These are phyloP conservation scores for Beroe forskalii DNA, from an alignment of 37 sponge, comb jelly and placozoan species.

Conservation along the genomic window DNA sequence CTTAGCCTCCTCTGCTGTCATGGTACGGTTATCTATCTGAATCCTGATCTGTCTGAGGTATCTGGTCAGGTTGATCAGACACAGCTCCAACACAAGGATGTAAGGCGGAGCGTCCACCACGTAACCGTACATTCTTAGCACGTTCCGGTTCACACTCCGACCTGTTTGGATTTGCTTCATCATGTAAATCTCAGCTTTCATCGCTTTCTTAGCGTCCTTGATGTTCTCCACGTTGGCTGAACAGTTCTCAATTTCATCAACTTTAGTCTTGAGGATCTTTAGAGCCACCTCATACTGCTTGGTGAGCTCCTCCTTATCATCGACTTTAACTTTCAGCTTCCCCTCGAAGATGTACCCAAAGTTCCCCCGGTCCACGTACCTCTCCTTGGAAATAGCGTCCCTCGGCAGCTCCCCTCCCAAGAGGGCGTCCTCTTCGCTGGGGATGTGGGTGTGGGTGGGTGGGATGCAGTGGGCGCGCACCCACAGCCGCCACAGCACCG, in stretches of 20 bases:
- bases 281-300: slow-evolving; percentile 58
- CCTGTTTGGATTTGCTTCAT: slow-evolving; percentile 45
- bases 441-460: background rate
- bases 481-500: background rate
- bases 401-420: slow-evolving; percentile 53
- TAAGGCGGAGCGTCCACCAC: slow-evolving; percentile 45
- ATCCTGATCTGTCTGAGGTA: slow-evolving; percentile 28
- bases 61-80: slow-evolving; percentile 25
- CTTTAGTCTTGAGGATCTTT: slow-evolving; percentile 30
- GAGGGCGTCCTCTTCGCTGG: slow-evolving; percentile 6
- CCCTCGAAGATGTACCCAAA: slow-evolving; percentile 51
- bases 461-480: background rate
- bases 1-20: slow-evolving; percentile 2
- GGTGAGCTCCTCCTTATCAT: slow-evolving; percentile 25
- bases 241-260: background rate
- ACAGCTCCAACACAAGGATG: slow-evolving; percentile 46
- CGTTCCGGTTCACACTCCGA: background rate
- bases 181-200: slow-evolving; percentile 48
- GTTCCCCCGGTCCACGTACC: slow-evolving; percentile 37
- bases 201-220: slow-evolving; percentile 63
- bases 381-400: slow-evolving; percentile 43
- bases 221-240: slow-evolving; percentile 1
- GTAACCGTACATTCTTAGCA: slow-evolving; percentile 46
- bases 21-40: slow-evolving; percentile 10
- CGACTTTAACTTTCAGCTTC: slow-evolving; percentile 36